Evolutionary conservation across 2,888 invertebrate genomes (phyloP).

Genomic region (Lutraria lutraria): DNA sequence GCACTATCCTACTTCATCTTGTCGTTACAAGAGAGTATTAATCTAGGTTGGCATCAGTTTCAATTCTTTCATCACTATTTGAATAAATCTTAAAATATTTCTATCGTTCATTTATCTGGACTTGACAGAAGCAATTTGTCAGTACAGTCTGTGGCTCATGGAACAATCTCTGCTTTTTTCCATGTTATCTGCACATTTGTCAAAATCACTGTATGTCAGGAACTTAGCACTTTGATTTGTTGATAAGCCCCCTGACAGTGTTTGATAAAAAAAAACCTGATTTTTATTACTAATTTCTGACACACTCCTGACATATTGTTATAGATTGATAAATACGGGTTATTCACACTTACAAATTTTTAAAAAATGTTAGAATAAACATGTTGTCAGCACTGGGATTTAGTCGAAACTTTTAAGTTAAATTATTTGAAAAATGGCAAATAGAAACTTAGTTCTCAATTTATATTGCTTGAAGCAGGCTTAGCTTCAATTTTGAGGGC

Average conservation of each 20-base stretch:
- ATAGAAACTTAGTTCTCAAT: no score
- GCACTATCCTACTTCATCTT: no score
- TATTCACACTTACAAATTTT: not conserved
- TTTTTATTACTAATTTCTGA: conserved; percentile 20
- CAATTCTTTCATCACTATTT: not conserved
- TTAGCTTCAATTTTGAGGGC: no score
- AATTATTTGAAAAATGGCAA: no score
- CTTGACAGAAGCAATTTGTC: conserved; percentile 11
- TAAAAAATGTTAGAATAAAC: no score
- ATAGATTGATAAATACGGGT: not conserved
- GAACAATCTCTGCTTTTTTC: conserved; percentile 14
- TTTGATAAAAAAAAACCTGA: conserved; percentile 1
- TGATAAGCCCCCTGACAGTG: conserved; percentile 17
- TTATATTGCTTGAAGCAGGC: no score
- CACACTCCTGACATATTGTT: not conserved
- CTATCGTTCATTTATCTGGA: not conserved
- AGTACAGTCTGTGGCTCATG: not conserved
- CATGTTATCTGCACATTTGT: conserved; percentile 28
- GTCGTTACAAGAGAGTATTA: not conserved
- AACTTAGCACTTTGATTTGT: not conserved
- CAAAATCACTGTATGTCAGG: conserved; percentile 15
- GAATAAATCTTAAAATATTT: not conserved
- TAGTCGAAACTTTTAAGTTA: no score
- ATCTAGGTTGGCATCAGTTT: not conserved
- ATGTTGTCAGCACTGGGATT: no score